Evolutionary conservation across 2,888 invertebrate species (phyloP), one percentile per base, ranked within the genome.

Genomic region (Synergus itoensis): DNA sequence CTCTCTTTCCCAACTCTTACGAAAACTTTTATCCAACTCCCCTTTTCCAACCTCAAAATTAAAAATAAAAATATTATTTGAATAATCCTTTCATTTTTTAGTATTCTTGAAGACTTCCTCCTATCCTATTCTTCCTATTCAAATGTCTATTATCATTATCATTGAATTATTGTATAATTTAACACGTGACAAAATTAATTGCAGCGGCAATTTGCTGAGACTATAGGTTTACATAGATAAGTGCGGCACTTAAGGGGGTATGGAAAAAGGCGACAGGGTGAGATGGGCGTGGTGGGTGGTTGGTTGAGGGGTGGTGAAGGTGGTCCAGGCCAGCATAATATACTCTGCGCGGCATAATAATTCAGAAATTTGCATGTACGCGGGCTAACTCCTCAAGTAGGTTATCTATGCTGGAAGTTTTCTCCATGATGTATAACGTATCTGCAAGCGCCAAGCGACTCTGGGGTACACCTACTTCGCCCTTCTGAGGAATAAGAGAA

Each of bases 281-380:
- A 78, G 80, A 82, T 79, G 82, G 78, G 78, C 77, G 79, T 76
- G 82, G 79, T 80, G 81, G 78, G 82, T 79, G 81, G 77, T 80
- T 36, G 36, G 28, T 28, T 28, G 28, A 28, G 28, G 28, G 28
- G 3, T 80, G 81, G 77, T 80, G 79, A 79, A 82, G 77, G 78
- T 80, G 82, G 81, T 73, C 79, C 81, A 60, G 76, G 78, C 75
- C 63, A 78, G 87, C 85, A 87, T 88, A 88, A 88, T 88, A 86
- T 88, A 87, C 86, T 86, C 82, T 65, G 87, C 86, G 85, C 86
- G 86, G 90, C 90, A 91, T 92, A 92, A 92, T 92, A 92, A 92
- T 91, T 92, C 90, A 91, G 88, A 91, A 92, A 92, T 92, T 92
- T 92, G 91, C 92, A 92, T 92, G 89, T 91, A 92, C 92, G 91